phyloP scores from a whole-genome alignment of 2,113 vertebrate genomes.

The Lophochroa leadbeateri region DNA sequence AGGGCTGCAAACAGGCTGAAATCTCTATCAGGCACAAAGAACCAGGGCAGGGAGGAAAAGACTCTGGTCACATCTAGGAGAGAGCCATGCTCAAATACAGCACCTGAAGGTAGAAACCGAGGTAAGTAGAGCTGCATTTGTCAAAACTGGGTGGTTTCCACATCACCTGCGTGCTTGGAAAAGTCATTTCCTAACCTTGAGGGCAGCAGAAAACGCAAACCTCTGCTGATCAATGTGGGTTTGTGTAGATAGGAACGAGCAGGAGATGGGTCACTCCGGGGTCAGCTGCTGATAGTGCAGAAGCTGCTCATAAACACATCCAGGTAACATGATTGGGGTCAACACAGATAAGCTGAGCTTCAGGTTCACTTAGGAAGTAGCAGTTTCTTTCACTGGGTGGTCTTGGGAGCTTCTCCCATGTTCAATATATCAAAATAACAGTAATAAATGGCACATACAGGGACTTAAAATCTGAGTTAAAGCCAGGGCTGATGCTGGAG shows the following conservation, averaged over 20 bases:
- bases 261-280: not conserved
- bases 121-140: not conserved
- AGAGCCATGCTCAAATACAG: not conserved
- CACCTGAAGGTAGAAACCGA: not conserved
- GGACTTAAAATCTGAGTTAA: not conserved
- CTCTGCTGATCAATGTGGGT: not conserved
- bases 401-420: not conserved
- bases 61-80: too few species aligned
- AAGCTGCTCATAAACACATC: not conserved
- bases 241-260: not conserved
- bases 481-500: not conserved
- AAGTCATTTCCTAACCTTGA: not conserved
- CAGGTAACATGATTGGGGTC: not conserved
- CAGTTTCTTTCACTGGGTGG: not conserved
- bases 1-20: not conserved
- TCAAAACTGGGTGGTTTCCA: not conserved
- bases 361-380: not conserved
- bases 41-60: not conserved
- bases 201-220: not conserved
- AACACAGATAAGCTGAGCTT: not conserved
- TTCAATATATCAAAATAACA: not conserved
- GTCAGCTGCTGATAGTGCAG: not conserved
- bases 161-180: accelerated
- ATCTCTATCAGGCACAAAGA: not conserved
- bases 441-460: accelerated